Evolutionary conservation across 2,797 vertebrate genomes (phyloP).

Genomic region (Parauchenoglanis ngamensis): DNA sequence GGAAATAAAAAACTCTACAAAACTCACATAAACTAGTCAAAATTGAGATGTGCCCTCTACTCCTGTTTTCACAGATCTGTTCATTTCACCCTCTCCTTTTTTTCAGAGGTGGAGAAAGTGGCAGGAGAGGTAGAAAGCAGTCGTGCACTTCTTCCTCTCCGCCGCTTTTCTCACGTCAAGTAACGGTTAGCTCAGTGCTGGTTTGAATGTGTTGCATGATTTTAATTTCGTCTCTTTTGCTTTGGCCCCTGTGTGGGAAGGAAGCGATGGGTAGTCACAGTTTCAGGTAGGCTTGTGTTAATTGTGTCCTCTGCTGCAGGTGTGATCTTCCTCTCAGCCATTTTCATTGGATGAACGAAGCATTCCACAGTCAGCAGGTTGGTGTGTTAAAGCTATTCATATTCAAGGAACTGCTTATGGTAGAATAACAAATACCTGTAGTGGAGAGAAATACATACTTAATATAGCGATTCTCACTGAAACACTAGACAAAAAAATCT

Average conservation of each 20-base stretch:
- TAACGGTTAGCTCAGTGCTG: conserved; percentile 85
- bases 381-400: conserved; percentile 80
- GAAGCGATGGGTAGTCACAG: conserved; percentile 57
- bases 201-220: conserved; percentile 66
- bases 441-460: conserved; percentile 18
- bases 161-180: conserved; percentile 69
- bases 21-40: conserved; percentile 32
- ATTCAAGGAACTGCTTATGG: conserved; percentile 98
- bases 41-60: conserved; percentile 67
- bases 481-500: not conserved
- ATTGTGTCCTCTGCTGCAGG: conserved; percentile 53
- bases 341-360: conserved; percentile 18
- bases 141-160: conserved; percentile 46
- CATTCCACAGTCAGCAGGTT: conserved; percentile 57
- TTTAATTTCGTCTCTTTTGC: conserved; percentile 42
- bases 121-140: conserved; percentile 45
- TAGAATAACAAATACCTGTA: conserved; percentile 96
- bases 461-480: not conserved
- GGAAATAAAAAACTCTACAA: not conserved
- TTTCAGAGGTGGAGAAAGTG: conserved; percentile 17
- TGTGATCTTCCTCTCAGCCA: conserved; percentile 52
- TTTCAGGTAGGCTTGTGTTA: conserved; percentile 85
- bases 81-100: conserved; percentile 57
- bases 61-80: conserved; percentile 47
- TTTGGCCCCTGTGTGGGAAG: conserved; percentile 54